phyloP scores from a whole-genome alignment of 1,140 invertebrate species.

The Calephelis virginiensis region DNA sequence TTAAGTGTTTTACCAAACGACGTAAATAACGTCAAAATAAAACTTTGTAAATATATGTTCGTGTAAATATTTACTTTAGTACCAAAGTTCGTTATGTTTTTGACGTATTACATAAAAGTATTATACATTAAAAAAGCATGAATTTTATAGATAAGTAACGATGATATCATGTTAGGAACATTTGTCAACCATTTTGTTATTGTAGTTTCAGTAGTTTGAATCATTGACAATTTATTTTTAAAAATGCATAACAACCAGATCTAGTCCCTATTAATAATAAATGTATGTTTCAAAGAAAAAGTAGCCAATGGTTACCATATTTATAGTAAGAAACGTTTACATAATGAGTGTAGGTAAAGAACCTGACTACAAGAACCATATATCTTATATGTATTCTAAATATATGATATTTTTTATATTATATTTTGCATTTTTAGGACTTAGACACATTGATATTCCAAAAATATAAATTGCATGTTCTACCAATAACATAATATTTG shows the following conservation, averaged over 20 bases:
- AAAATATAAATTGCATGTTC: no score
- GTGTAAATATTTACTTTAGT: constrained; percentile 35
- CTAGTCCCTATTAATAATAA: constrained; percentile 6
- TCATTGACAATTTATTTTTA: neutral
- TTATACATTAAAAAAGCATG: constrained; percentile 21
- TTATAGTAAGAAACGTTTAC: no score
- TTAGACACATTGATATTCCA: no score
- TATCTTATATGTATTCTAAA: no score
- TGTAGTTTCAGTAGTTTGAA: neutral
- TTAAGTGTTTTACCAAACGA: constrained; percentile 4
- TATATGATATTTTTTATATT: no score
- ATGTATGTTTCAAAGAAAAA: neutral
- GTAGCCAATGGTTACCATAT: no score
- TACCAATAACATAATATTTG: no score
- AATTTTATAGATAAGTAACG: neutral
- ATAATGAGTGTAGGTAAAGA: no score
- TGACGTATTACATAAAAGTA: constrained; percentile 36
- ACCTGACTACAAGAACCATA: no score
- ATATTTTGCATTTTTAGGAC: no score
- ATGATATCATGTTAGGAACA: neutral
- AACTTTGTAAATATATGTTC: constrained; percentile 3
- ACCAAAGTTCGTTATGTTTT: constrained; percentile 43
- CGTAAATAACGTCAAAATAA: neutral
- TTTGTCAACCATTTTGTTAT: neutral
- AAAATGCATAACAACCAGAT: neutral